Evolutionary conservation across 2,888 invertebrate genomes (phyloP), one percentile per base, ranked within the genome.

Genomic region (Darwinula stevensoni): DNA sequence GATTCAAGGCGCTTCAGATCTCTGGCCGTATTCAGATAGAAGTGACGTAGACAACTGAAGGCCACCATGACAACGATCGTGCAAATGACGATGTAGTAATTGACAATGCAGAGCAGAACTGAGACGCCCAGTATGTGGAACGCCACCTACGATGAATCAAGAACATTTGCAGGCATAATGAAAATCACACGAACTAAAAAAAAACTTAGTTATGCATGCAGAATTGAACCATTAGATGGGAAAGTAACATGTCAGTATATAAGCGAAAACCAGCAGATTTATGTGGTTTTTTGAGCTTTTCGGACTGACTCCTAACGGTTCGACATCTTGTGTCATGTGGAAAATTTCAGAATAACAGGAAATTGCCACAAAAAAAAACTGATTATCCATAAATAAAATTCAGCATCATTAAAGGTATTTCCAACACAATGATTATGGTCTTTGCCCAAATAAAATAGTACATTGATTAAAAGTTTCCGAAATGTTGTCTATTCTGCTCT

Each of bases 11-110:
- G 40, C 39, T 59, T 84, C 37, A 84, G 61, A 51, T 69, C 67
- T 39, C 78, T 59, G 27, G 78, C 73, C 4, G 78, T 71, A 30
- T 65, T 54, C 34, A 84, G 49, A 52, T 78, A 82, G 49, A 74
- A 64, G 33, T 62, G 60, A 30, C 82, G 56, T 29, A 80, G 53
- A 12, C 63, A 56, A 46, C 70, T 67, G 56, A 84, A 82, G 17
- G 75, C 52, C 4, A 68, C 40, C 6, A 65, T 63, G 38, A 80
- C 61, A 1, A 68, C 46, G 3, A 66, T 36, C 0, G 75, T 72
- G 2, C 74, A 72, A 31, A 74, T 42, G 34, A 74, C 45, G 33
- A 73, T 58, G 57, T 65, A 62, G 34, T 63, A 67, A 56, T 76
- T 78, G 12, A 76, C 66, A 11, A 67, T 47, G 0, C 63, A 66